phyloP scores from a whole-genome alignment of 2,113 vertebrate genomes.

The Apteryx owenii region DNA sequence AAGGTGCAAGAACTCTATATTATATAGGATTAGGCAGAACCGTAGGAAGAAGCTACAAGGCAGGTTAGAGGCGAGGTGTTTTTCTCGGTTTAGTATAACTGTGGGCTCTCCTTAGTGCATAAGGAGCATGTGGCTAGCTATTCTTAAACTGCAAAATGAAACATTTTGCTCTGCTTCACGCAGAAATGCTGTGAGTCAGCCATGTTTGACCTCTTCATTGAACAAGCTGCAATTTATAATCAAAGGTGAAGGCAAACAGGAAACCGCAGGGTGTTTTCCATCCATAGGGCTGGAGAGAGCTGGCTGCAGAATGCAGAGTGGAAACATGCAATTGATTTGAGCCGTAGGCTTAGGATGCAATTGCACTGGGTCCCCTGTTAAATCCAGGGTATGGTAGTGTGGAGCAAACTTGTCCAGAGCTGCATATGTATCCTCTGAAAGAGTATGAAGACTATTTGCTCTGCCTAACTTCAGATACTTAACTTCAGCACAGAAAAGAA shows the following conservation, averaged over 20 bases:
- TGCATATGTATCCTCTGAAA: not conserved
- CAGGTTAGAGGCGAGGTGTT: not conserved
- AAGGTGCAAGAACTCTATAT: not conserved
- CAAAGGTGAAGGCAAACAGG: not conserved
- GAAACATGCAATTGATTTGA: conserved; percentile 24
- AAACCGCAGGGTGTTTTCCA: conserved; percentile 62
- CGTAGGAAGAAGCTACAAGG: not conserved
- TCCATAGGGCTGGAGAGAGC: not conserved
- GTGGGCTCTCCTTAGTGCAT: not conserved
- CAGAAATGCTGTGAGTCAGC: not conserved
- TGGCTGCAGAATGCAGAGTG: not conserved
- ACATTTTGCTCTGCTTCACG: not conserved
- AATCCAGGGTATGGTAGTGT: not conserved
- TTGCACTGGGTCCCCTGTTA: not conserved
- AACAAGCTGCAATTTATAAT: not conserved
- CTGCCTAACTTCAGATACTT: not conserved
- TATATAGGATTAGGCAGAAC: not conserved
- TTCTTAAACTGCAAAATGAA: not conserved
- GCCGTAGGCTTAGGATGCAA: not conserved
- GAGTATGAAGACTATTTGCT: not conserved
- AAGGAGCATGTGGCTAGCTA: not conserved
- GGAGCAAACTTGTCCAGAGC: not conserved
- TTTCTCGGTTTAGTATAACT: not conserved
- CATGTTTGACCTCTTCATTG: not conserved
- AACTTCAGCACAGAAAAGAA: not conserved